Evolutionary conservation across 1,140 invertebrate species (phyloP), one percentile per base, ranked within the genome.

Genomic region (Orchestia grillus): DNA sequence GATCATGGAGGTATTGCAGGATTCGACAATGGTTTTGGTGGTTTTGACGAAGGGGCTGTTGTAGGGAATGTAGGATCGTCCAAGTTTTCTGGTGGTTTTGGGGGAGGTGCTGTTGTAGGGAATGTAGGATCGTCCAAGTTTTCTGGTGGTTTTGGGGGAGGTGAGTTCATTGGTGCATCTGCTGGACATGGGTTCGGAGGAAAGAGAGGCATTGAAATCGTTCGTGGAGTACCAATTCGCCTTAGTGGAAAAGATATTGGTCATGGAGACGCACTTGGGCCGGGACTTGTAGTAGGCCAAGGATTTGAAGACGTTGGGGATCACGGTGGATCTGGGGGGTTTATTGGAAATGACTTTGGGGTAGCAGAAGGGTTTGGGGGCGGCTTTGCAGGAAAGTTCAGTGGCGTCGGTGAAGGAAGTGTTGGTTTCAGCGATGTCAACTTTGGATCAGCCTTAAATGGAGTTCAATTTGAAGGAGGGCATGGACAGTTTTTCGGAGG

Each of bases 101-200:
- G 88, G 4, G 88, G 43, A 42, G 88, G n/a, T 8, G 43, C 36
- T n/a, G 87, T 41, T 6, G 87, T 87, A 6, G 87, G 88, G 42
- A 4, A 44, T 42, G n/a, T 90, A 42, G 41, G 28, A 90, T 23
- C 36, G 43, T 44, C 43, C 43, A 4, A 44, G 42, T 42, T 90
- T 90, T 90, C 88, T 90, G 43, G 88, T 28, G 88, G 88, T 42
- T 90, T 90, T 90, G 88, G 88, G 4, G 88, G 43, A 42, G 88
- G n/a, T 8, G 43, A 41, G 15, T 90, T 90, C 28, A 44, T 8
- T 90, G 88, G 88, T 4, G n/a, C n/a, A 42, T 90, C 88, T 90
- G 4, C 28, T 41, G 88, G 88, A 1, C 88, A 90, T 90, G 88
- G 88, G 28, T 42, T 28, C 88, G 41, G 23, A 42, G n/a, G 41